Base-by-base conservation (phyloP, 2,888 invertebrate species). In the Hemicrepidius hirtus region DNA sequence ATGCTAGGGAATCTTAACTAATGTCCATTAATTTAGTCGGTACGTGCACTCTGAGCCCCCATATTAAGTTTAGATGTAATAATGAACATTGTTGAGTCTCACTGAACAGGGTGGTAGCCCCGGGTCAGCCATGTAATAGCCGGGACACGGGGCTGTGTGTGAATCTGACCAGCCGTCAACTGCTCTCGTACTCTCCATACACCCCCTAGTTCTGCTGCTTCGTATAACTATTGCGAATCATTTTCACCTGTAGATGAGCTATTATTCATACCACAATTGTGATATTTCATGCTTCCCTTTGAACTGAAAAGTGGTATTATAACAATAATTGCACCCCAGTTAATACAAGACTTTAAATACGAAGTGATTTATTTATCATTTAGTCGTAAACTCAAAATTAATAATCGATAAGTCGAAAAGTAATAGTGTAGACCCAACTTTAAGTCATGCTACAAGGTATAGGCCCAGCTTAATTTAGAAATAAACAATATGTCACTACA, bases 1-100 rank as follows among this genome's bases (percentile, higher is more conserved):
- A 73, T 73, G 68, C 60, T 60, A 20, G 73, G 64, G 73, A 68
- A 73, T 73, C 73, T 73, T 73, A 73, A 73, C 68, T 73, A 73
- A 68, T 73, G 69, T 73, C 69, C 65, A 73, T 73, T 73, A 73
- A 73, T 73, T 73, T 73, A 73, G 73, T 44, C 64, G 73, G 65
- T 66, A 64, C 69, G 63, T 72, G 68, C 68, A 72, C 68, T 62
- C 65, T 69, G 69, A 73, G 68, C 73, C 73, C 64, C 64, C 73
- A 73, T 73, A 69, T 73, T 73, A 73, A 73, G 73, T 73, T 73
- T 69, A 60, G 73, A 68, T 65, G 73, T 73, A 73, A 73, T 73
- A 73, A 73, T 73, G 73, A 69, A 73, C 68, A 73, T 65, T 69
- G 68, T 73, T 73, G 73, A 73, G 73, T 69, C 68, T 46, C 50